These are phyloP conservation scores for Morpho achilles DNA, from an alignment of 2,888 invertebrate species.

Conservation along the genomic window DNA sequence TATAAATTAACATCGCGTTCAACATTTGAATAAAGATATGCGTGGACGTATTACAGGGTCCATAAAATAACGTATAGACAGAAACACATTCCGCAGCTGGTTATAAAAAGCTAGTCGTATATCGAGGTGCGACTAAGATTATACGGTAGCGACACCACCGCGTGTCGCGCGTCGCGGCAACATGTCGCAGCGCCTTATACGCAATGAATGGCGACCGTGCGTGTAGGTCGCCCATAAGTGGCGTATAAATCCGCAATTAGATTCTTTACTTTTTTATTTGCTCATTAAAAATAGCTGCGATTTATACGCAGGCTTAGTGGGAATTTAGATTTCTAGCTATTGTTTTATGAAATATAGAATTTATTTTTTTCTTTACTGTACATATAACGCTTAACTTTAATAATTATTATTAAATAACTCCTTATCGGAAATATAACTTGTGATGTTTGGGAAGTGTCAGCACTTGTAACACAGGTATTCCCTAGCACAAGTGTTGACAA, in stretches of 20 bases:
- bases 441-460: too few relatives aligned
- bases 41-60: constrained; percentile 9
- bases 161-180: constrained; percentile 40
- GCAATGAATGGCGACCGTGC: constrained; percentile 43
- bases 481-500: too few relatives aligned
- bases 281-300: constrained; percentile 22
- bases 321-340: too few relatives aligned
- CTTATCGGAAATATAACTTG: too few relatives aligned
- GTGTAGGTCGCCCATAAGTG: constrained; percentile 30
- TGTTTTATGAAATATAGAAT: too few relatives aligned
- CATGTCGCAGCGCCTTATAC: constrained; percentile 54
- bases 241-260: constrained; percentile 25
- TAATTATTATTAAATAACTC: too few relatives aligned
- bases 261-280: constrained; percentile 21
- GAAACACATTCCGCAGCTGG: constrained; percentile 8
- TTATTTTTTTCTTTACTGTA: too few relatives aligned
- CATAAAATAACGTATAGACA: constrained; percentile 6
- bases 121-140: constrained; percentile 31
- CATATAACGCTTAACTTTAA: too few relatives aligned
- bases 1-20: constrained; percentile 1
- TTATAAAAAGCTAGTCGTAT: constrained; percentile 28
- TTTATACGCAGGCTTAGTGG: background rate
- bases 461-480: too few relatives aligned
- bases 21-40: constrained; percentile 10
- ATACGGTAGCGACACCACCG: constrained; percentile 33